Conservation (phyloP, 2,888 invertebrate genomes). For the Mythimna lalbum region DNA sequence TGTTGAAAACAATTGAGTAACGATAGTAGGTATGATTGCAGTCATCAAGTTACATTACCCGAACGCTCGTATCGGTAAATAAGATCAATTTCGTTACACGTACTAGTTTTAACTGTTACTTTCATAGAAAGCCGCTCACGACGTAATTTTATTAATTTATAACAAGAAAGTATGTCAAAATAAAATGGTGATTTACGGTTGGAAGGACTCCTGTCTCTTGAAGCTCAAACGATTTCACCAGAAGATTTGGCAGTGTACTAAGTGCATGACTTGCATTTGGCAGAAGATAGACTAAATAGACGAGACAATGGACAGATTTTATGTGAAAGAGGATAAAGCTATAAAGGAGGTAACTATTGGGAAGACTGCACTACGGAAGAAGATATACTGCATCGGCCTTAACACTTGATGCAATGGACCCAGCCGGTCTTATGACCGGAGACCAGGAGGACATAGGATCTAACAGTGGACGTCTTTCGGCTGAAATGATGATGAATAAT, state of each 20-base stretch:
- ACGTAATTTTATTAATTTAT: constrained; percentile 45
- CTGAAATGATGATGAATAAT: too few species aligned
- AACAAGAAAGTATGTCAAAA: constrained; percentile 41
- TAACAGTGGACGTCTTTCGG: too few species aligned
- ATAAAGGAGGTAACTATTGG: not conserved
- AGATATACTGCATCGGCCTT: too few species aligned
- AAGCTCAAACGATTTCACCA: too few species aligned
- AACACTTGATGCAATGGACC: too few species aligned
- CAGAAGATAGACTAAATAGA: not conserved
- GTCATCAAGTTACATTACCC: constrained; percentile 52
- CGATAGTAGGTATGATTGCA: constrained; percentile 57
- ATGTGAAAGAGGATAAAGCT: not conserved
- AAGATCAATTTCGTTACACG: constrained; percentile 60
- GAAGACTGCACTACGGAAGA: not conserved
- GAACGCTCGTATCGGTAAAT: constrained; percentile 56
- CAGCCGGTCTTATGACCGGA: too few species aligned
- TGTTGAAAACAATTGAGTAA: constrained; percentile 52
- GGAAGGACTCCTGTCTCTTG: not conserved
- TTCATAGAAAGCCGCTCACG: constrained; percentile 46
- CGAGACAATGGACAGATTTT: not conserved
- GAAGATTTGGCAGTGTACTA: too few species aligned
- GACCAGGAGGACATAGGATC: too few species aligned
- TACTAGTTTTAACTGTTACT: constrained; percentile 24
- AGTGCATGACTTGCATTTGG: too few species aligned
- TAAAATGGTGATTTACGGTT: constrained; percentile 30